Evolutionary conservation across 2,888 invertebrate species (phyloP), one percentile per base, ranked within the genome.

Genomic region (Dolichopus griseipennis): DNA sequence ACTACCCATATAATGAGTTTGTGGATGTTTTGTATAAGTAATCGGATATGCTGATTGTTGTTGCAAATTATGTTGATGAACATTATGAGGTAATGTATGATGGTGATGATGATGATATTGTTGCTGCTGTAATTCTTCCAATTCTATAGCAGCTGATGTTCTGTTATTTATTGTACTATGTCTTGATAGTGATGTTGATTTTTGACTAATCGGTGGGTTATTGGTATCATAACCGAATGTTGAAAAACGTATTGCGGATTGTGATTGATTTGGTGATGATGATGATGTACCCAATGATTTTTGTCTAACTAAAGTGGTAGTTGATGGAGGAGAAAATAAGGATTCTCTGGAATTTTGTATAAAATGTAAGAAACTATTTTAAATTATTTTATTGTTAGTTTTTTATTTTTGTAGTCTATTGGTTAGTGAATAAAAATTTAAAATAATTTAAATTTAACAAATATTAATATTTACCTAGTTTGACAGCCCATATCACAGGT

Each of bases 401-500:
- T 63, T 63, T 64, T 33, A 64, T 33, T 64, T 33, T 21, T 9
- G 33, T 52, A 43, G 52, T 52, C n/a, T 52, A 3, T 52, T 18
- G 18, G 52, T 52, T 52, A 52, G 41, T 41, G 2, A 41, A 41
- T 6, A 41, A 41, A 27, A n/a, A n/a, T n/a, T 34, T 2, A 37
- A 37, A 18, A 52, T 18, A 6, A 52, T 52, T 52, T 52, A 12
- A 37, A 37, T 37, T 37, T 37, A 2, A 7, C 8, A 37, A 7
- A 10, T 37, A 37, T 7, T 33, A 33, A 64, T 64, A 34, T 34
- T 64, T 67, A 93, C 73, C 93, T 85, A 0, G 93, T 93, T 78
- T 93, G 93, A 77, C 93, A 93, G 67, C 88, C 89, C 78, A 86
- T 89, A 78, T 90, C 90, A 73, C 88, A 86, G 85, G 88, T 90